Evolutionary conservation across 2,888 invertebrate genomes (phyloP).

Genomic region (Eustalomyia histrio): DNA sequence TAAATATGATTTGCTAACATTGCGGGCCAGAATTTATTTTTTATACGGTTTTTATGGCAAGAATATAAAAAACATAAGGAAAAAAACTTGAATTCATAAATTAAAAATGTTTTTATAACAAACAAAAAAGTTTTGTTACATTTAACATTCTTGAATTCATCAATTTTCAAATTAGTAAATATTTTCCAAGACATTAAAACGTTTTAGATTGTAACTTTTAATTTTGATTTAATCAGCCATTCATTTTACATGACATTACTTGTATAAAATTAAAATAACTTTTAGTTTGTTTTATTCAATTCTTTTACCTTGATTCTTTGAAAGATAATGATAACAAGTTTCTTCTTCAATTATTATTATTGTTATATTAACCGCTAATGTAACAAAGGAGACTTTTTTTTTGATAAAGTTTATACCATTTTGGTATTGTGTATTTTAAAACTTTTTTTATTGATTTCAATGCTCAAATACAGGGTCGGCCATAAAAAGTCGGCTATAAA

Average conservation of each 20-base stretch:
- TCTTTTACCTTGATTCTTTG: slow-evolving; percentile 48
- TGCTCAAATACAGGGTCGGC: slow-evolving; percentile 46
- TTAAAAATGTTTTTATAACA: slow-evolving; percentile 47
- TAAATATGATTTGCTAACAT: slow-evolving; percentile 36
- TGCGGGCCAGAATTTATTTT: slow-evolving; percentile 11
- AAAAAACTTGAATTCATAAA: slow-evolving; percentile 47
- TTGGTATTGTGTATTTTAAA: background rate
- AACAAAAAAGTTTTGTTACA: slow-evolving; percentile 29
- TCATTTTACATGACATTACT: slow-evolving; percentile 29
- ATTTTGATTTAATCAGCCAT: slow-evolving; percentile 19
- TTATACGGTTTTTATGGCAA: background rate
- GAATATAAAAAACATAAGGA: slow-evolving; percentile 19
- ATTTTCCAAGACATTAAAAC: slow-evolving; percentile 34
- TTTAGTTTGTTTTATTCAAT: background rate
- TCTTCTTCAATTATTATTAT: slow-evolving; percentile 51
- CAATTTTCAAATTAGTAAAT: background rate
- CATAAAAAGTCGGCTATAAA: too few relatives aligned
- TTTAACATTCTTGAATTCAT: slow-evolving; percentile 49
- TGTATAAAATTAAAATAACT: background rate
- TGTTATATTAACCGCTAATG: slow-evolving; percentile 51
- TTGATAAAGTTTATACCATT: background rate
- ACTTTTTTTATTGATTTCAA: slow-evolving; percentile 35
- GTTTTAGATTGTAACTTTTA: slow-evolving; percentile 43
- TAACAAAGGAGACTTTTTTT: slow-evolving; percentile 30
- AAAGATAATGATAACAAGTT: slow-evolving; percentile 55